Evolutionary conservation across 2,797 vertebrate genomes (phyloP).

Genomic region (Furcifer pardalis): DNA sequence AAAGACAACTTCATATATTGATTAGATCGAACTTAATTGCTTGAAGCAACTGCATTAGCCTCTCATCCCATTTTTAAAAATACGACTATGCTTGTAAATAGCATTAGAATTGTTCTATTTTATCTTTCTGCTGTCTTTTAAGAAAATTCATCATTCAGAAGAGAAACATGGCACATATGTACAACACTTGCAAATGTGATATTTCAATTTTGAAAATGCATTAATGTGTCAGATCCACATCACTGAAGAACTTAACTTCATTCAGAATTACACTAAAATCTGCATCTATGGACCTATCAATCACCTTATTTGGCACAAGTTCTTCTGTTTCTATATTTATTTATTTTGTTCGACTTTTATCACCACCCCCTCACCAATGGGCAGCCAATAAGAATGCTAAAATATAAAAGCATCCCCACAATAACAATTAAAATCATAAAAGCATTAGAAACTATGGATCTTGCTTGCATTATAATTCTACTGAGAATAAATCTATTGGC

Average conservation of each 20-base stretch:
- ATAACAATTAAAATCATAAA: too few species aligned
- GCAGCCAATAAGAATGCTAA: too few species aligned
- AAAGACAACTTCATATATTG: neutral
- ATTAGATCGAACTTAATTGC: neutral
- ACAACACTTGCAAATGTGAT: neutral
- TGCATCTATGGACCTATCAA: neutral
- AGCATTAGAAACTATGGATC: too few species aligned
- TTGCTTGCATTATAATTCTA: neutral
- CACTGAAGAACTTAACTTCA: neutral
- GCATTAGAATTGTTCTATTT: neutral
- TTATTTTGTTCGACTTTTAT: too few species aligned
- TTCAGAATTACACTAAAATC: neutral
- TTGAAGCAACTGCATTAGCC: neutral
- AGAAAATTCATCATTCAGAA: neutral
- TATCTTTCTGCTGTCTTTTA: neutral
- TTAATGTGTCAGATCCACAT: neutral
- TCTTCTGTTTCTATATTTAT: neutral
- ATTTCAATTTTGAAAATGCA: neutral
- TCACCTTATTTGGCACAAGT: neutral
- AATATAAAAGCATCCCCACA: too few species aligned
- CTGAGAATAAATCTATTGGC: neutral
- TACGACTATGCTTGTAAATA: neutral
- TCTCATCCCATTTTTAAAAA: neutral
- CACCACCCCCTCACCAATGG: too few species aligned
- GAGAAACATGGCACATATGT: neutral